Evolutionary conservation across 2,888 invertebrate genomes (phyloP), one percentile per base, ranked within the genome.

Genomic region (Corbicula japonica): DNA sequence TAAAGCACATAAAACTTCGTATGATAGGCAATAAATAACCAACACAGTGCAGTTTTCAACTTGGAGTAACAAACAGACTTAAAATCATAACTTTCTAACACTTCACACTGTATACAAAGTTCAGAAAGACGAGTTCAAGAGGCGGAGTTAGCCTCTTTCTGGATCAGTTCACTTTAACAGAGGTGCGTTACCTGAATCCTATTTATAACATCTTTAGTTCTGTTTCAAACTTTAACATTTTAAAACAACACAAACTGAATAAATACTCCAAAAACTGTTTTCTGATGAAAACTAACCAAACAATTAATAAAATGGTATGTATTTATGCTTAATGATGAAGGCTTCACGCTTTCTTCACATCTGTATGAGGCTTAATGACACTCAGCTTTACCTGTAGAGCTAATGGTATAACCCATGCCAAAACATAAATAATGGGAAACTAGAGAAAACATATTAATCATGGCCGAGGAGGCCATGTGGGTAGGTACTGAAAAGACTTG

Each of bases 341-440:
- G n/a, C n/a, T n/a, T n/a, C n/a, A n/a, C n/a, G n/a, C n/a, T n/a
- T n/a, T n/a, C n/a, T n/a, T n/a, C n/a, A n/a, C n/a, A n/a, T n/a
- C n/a, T 32, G 6, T 56, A 34, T 56, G 35, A 46, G 5, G 26
- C 32, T 54, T 80, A 73, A 80, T 80, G 76, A 80, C 83, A 83
- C 32, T 58, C 78, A 73, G 65, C 69, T 32, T 32, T 69, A 58
- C 80, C 83, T 70, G 12, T 23, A 26, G 26, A 8, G 23, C 30
- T 46, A 80, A 35, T 83, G 60, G 80, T 61, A 46, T 35, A 2
- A 23, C 52, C 70, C 80, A 77, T 83, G 83, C 83, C 83, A 83
- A 80, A 83, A 83, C 78, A 83, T 83, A 83, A 83, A 83, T 83
- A 83, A 83, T 83, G 80, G 74, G 80, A 83, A 80, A 78, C 58